Evolutionary conservation across 2,797 vertebrate species (phyloP).

Genomic region (Momotus momota): DNA sequence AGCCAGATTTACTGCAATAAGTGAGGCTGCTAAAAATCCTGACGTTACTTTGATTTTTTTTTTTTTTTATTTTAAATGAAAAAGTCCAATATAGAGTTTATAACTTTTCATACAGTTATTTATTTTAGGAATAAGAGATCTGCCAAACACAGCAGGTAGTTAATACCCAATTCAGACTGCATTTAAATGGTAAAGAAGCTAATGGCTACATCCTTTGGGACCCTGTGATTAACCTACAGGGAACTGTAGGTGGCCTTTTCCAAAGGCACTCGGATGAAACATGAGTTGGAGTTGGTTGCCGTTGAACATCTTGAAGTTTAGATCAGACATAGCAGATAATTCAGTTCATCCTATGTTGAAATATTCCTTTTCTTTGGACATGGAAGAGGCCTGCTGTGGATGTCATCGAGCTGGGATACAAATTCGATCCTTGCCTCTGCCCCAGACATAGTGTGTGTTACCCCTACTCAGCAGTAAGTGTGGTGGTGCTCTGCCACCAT

Average conservation of each 20-base stretch:
- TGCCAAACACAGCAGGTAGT: conserved; percentile 74
- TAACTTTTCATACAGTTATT: conserved; percentile 67
- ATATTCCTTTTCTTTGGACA: not conserved
- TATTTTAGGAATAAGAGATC: conserved; percentile 71
- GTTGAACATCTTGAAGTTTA: not conserved
- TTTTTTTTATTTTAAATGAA: conserved; percentile 46
- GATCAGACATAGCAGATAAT: not conserved
- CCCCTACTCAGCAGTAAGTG: not conserved
- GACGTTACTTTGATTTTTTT: conserved; percentile 64
- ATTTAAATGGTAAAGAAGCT: conserved; percentile 58
- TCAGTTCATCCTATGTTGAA: not conserved
- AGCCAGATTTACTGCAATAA: conserved; percentile 66
- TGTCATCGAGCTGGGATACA: not conserved
- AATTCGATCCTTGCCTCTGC: not conserved
- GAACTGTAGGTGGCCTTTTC: conserved; percentile 49
- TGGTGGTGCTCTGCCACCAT: not conserved
- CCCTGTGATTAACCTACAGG: conserved; percentile 53
- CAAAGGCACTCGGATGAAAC: not conserved
- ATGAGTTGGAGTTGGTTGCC: not conserved
- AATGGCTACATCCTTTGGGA: conserved; percentile 52
- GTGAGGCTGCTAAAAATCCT: conserved; percentile 60
- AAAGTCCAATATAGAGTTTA: conserved; percentile 74
- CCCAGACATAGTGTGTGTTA: not conserved
- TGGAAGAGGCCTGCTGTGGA: not conserved
- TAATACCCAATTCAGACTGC: conserved; percentile 67